Conservation (phyloP, 2,888 invertebrate genomes). For the Hoplodrina blanda region DNA sequence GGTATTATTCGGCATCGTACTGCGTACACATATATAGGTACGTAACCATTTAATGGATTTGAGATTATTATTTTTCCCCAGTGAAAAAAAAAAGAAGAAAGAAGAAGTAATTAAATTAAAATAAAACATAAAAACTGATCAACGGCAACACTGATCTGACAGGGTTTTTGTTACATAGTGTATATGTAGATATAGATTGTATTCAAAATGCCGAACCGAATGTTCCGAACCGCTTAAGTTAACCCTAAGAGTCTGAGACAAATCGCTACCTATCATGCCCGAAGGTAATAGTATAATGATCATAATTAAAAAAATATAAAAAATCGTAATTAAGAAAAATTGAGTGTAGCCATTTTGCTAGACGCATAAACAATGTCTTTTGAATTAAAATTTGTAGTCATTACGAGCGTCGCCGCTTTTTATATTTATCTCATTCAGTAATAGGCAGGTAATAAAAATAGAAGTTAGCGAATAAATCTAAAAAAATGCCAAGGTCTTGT, state of each 20-base stretch:
- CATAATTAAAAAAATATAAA: background rate
- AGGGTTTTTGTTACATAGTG: too few relatives aligned
- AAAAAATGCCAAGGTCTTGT: constrained; percentile 17
- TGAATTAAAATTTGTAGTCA: background rate
- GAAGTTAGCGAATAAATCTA: constrained; percentile 1
- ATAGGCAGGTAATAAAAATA: background rate
- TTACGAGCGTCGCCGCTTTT: background rate
- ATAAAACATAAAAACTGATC: too few relatives aligned
- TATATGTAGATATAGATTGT: too few relatives aligned
- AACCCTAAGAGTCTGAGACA: background rate
- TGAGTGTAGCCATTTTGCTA: constrained; percentile 2
- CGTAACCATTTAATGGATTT: too few relatives aligned
- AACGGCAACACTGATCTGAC: too few relatives aligned
- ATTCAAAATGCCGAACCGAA: too few relatives aligned
- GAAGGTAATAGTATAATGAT: background rate
- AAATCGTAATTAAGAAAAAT: background rate
- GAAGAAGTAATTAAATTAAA: too few relatives aligned
- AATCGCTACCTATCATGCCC: background rate
- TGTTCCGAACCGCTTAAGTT: too few relatives aligned
- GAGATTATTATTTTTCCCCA: too few relatives aligned
- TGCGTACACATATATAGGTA: too few relatives aligned
- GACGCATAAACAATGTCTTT: background rate
- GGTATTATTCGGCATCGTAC: too few relatives aligned
- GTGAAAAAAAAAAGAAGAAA: too few relatives aligned
- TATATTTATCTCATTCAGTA: constrained; percentile 9